These are phyloP conservation scores for Pomacea canaliculata DNA, from an alignment of 2,888 invertebrate genomes.

Conservation along the genomic window DNA sequence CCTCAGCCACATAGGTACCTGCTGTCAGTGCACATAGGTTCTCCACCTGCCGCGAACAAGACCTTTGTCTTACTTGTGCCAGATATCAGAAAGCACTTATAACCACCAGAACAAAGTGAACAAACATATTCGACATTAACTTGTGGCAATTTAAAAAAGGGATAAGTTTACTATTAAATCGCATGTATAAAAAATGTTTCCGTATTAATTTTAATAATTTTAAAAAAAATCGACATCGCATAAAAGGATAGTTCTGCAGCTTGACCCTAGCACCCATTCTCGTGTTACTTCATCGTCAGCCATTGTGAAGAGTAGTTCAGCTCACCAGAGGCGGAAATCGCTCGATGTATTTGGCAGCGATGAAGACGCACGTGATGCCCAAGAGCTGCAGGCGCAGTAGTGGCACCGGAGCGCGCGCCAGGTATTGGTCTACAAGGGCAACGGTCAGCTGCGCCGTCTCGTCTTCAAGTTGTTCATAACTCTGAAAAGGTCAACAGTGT, in stretches of 20 bases:
- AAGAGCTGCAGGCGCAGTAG: conserved; percentile 50
- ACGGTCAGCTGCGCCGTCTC: conserved; percentile 55
- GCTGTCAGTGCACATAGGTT: conserved; percentile 59
- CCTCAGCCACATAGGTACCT: conserved; percentile 48
- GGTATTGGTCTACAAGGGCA: conserved; percentile 49
- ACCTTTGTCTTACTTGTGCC: background rate
- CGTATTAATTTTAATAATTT: too few species aligned
- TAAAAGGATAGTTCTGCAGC: too few species aligned
- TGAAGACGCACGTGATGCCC: conserved; percentile 54
- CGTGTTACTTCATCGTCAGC: too few species aligned
- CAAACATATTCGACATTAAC: too few species aligned
- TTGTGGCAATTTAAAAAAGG: too few species aligned
- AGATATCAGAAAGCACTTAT: background rate
- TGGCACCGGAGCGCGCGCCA: conserved; percentile 36
- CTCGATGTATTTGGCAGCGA: conserved; percentile 57
- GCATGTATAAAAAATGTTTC: too few species aligned
- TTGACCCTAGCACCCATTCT: too few species aligned
- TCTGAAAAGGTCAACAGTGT: conserved; percentile 35
- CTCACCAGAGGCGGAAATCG: conserved; percentile 57
- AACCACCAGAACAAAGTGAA: background rate
- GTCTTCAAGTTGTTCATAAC: conserved; percentile 51
- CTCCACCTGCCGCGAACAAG: conserved; percentile 36
- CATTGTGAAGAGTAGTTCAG: background rate
- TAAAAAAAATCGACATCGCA: too few species aligned
- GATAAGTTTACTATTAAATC: too few species aligned